Conservation (phyloP, 2,797 vertebrate genomes). For the Corythornis leucogaster region DNA sequence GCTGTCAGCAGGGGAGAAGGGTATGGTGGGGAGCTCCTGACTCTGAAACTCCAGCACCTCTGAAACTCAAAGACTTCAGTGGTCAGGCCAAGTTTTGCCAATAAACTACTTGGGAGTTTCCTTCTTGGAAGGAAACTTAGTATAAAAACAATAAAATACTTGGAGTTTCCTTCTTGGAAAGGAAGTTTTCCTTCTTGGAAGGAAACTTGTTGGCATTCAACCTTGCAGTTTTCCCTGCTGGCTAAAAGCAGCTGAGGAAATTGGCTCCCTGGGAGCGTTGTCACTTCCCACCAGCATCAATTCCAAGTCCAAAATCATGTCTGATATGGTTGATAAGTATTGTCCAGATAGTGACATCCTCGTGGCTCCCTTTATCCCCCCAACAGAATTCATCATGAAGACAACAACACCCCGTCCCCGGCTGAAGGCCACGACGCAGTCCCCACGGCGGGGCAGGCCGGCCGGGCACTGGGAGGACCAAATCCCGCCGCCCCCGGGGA, state of each 20-base stretch:
- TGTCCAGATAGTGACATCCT: not conserved
- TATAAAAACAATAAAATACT: not conserved
- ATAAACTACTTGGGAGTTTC: not conserved
- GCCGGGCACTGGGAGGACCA: conserved; percentile 76
- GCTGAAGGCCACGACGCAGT: not conserved
- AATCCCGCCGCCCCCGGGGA: conserved; percentile 50
- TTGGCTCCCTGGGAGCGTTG: accelerated
- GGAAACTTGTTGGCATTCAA: not conserved
- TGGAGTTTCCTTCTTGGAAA: not conserved
- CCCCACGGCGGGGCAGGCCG: not conserved
- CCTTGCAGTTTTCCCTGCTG: not conserved
- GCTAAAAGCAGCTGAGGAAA: not conserved
- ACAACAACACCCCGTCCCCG: conserved; percentile 59
- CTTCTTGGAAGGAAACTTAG: not conserved
- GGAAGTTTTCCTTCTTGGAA: no score
- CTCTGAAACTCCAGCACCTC: not conserved
- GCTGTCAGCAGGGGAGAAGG: not conserved
- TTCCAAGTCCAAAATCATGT: not conserved
- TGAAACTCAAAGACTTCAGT: not conserved
- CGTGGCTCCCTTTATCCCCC: not conserved
- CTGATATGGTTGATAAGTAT: not conserved
- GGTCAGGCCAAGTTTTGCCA: not conserved
- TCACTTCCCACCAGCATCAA: not conserved
- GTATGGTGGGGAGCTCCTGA: not conserved
- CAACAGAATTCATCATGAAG: conserved; percentile 80